Evolutionary conservation across 2,888 invertebrate species (phyloP), one percentile per base, ranked within the genome.

Genomic region (Ophion slaviceki): DNA sequence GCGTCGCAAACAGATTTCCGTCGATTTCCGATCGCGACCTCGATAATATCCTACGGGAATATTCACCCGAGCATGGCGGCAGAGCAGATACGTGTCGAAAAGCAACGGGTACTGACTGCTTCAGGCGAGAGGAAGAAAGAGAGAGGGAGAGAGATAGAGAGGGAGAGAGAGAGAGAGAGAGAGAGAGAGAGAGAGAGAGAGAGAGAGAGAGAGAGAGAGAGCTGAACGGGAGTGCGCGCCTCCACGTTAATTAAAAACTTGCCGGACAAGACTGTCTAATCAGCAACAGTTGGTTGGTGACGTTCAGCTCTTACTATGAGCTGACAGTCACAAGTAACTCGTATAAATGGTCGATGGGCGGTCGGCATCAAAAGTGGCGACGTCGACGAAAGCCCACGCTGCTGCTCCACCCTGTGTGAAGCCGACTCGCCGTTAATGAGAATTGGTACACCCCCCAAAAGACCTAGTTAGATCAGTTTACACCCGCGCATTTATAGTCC

Each of bases 231-330:
- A 24, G 24, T 24, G 24, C 24, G 24, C 1, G 24, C 24, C 24
- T 24, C 24, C 1, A 47, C 66, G 80, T 83, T 81, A 77, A 86
- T 85, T 80, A 76, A 82, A 76, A 76, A 24, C 70, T 59, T 84
- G 80, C 68, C 74, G 75, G 83, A 82, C 84, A 82, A 81, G 82
- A 80, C 84, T 82, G 81, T 87, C 85, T 86, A 83, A 87, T 85
- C 47, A 78, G 80, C 84, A 85, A 82, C 86, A 87, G 82, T 87
- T 85, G 86, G 82, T 85, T 61, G 80, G 57, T 64, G 61, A 53
- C 28, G 74, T 67, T 66, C 20, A 6, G 40, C 32, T 28, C 14
- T 45, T 14, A n/a, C 61, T 57, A 47, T 32, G 1, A 24, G 24
- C 32, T 20, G 5, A 14, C 11, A 10, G 8, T n/a, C 40, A 17